Evolutionary conservation across 2,113 vertebrate genomes (phyloP).

Genomic region (Tupaia tana): DNA sequence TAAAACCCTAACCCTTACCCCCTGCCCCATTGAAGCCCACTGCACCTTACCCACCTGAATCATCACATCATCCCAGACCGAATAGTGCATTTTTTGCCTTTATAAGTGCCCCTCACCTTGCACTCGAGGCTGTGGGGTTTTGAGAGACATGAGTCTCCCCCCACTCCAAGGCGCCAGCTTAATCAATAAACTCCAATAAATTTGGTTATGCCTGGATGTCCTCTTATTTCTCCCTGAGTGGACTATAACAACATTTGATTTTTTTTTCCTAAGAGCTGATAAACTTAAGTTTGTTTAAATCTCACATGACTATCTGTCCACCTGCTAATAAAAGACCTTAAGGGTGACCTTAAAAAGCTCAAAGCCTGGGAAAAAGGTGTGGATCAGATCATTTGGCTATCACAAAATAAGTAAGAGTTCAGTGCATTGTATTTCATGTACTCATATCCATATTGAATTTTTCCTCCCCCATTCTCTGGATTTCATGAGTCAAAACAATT

Average conservation of each 20-base stretch:
- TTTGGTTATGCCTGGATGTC: too few species aligned
- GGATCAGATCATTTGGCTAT: not conserved
- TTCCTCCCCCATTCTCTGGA: not conserved
- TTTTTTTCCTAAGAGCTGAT: not conserved
- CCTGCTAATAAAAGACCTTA: constrained; percentile 29
- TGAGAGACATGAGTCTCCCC: too few species aligned
- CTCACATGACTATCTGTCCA: not conserved
- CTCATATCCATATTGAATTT: not conserved
- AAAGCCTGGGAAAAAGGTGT: not conserved
- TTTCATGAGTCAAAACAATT: constrained; percentile 18
- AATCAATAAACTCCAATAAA: too few species aligned
- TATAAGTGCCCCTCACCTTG: too few species aligned
- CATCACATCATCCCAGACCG: too few species aligned
- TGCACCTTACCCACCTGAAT: too few species aligned
- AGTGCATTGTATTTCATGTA: not conserved
- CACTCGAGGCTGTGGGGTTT: too few species aligned
- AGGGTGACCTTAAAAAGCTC: not conserved
- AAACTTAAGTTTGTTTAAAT: not conserved
- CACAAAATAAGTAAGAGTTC: not conserved
- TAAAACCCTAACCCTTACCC: too few species aligned
- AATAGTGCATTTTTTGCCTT: too few species aligned
- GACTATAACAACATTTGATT: not conserved
- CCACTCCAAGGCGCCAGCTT: too few species aligned
- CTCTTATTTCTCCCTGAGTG: too few species aligned
- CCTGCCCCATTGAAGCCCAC: too few species aligned